Base-by-base conservation (phyloP, 1,140 invertebrate genomes). In the Sarcophaga peregrina region DNA sequence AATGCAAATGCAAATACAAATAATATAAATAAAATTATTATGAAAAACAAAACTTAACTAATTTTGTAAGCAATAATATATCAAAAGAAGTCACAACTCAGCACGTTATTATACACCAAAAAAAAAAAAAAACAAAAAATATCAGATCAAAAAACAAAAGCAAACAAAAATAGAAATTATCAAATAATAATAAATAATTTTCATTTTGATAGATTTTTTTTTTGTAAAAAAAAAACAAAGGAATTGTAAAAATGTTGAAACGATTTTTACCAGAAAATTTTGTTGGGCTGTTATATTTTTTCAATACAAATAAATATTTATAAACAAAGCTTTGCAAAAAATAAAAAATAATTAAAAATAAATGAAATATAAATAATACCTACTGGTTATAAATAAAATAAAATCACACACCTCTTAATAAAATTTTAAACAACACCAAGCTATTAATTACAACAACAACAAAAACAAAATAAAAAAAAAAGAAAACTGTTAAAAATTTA, bases 271-370 rank as follows among this genome's bases (percentile, higher is more conserved):
- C 6, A 68, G 50, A 52, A 52, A 52, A 20, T 25, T 68, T 17
- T 25, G 62, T 68, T 68, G 17, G 54, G 62, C 62, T 68, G 62
- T 68, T 68, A 68, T 68, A 68, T 68, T 68, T 68, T 37, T 68
- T 68, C 17, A 52, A 68, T 68, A 68, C 62, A 68, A 68, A 58
- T 58, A 68, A 68, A 68, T 25, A 8, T 20, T 68, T 20, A 68
- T 58, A 58, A 68, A 20, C 62, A 68, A 68, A 68, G 62, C 62
- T 68, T 68, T 68, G 62, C 62, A 20, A 68, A 20, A 20, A 68
- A 20, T 8, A 68, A 68, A n/a, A 68, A 68, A 68, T 20, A 52
- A 50, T 50, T 50, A 50, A 50, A 58, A 58, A 58, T 58, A 68
- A 68, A 68, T 15, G 6, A 3, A 68, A 68, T 2, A 37, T 4